These are phyloP conservation scores for Mellivora capensis DNA, from an alignment of 2,113 vertebrate species.

Conservation along the genomic window DNA sequence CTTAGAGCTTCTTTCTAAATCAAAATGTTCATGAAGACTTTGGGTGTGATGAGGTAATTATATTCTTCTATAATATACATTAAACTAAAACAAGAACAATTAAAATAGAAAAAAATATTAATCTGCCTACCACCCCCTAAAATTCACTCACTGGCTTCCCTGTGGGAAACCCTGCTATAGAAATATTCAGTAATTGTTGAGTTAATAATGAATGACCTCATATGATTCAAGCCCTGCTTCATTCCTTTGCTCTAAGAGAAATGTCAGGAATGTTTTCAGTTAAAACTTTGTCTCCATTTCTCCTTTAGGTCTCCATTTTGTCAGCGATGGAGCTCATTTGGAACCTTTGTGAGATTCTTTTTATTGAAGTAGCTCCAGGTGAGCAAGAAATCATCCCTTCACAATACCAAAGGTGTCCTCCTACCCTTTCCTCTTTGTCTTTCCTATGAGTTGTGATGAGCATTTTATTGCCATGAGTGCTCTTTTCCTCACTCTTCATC, in stretches of 20 bases:
- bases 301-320: constrained; percentile 91
- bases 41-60: background rate
- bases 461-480: background rate
- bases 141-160: background rate
- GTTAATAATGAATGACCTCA: background rate
- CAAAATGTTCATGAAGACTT: background rate
- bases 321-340: constrained; percentile 96
- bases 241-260: background rate
- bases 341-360: constrained; percentile 98
- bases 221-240: background rate
- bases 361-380: constrained; percentile 96
- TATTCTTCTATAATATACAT: background rate
- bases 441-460: background rate
- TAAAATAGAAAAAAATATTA: background rate
- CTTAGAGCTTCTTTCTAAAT: background rate
- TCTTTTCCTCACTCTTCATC: background rate
- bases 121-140: background rate
- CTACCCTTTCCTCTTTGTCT: background rate
- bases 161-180: background rate
- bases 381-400: background rate
- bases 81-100: background rate
- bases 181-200: too few species aligned
- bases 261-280: background rate
- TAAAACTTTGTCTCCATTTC: background rate
- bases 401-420: background rate